Conservation (phyloP, 1,140 invertebrate species). For the Drosophila guanche region DNA sequence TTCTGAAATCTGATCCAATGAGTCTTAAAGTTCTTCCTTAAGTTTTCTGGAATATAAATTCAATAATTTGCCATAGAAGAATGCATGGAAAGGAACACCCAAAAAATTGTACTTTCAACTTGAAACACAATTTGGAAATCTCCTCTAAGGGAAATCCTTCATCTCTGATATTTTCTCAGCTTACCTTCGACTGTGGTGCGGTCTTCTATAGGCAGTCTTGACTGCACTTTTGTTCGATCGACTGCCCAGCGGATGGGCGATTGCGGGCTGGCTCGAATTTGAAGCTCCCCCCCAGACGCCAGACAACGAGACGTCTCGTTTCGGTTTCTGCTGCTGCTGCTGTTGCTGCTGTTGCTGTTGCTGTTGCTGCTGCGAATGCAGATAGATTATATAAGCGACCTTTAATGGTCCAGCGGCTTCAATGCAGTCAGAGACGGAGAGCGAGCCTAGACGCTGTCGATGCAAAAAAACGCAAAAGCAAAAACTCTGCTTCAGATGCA, state of each 20-base stretch:
- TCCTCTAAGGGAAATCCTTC: too few species aligned
- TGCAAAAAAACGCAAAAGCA: neutral
- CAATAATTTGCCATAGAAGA: too few species aligned
- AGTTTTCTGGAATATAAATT: too few species aligned
- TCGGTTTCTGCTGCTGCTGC: slow-evolving; percentile 53
- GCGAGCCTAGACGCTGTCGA: slow-evolving; percentile 4
- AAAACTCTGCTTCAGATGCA: slow-evolving; percentile 6
- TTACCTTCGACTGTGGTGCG: too few species aligned
- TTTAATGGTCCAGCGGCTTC: slow-evolving; percentile 83
- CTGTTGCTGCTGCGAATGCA: slow-evolving; percentile 57
- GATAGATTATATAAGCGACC: slow-evolving; percentile 82
- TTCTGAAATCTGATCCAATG: too few species aligned
- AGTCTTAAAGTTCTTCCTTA: too few species aligned
- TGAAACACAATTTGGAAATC: too few species aligned
- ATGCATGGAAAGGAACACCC: too few species aligned
- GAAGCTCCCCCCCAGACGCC: slow-evolving; percentile 21
- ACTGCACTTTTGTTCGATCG: slow-evolving; percentile 37
- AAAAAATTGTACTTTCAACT: too few species aligned
- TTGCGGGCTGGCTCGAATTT: slow-evolving; percentile 44
- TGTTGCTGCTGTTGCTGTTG: slow-evolving; percentile 34
- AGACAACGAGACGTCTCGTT: slow-evolving; percentile 60
- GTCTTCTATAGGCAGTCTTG: neutral
- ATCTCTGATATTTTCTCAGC: too few species aligned
- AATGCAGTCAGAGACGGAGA: slow-evolving; percentile 50
- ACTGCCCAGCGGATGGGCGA: slow-evolving; percentile 43